Conservation (phyloP, 2,797 vertebrate genomes). For the Pseudochaenichthys georgianus region DNA sequence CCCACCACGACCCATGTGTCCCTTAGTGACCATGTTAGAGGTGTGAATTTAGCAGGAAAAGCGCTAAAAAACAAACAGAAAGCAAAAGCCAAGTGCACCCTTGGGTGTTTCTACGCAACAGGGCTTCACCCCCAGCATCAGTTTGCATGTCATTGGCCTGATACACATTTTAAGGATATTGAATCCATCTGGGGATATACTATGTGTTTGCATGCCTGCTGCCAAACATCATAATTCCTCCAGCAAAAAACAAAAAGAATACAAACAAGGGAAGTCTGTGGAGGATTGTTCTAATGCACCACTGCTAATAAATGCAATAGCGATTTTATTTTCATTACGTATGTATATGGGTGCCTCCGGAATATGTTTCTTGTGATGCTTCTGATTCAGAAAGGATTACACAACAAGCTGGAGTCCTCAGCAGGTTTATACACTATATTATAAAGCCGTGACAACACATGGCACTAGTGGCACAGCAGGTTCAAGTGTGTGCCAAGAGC, state of each 20-base stretch:
- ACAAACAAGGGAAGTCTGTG: constrained; percentile 36
- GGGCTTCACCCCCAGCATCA: constrained; percentile 26
- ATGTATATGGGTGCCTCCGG: constrained; percentile 9
- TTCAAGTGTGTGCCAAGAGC: constrained; percentile 11
- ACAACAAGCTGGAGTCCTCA: constrained; percentile 13
- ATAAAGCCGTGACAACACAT: constrained; percentile 28
- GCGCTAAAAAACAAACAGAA: background rate
- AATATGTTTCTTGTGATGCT: constrained; percentile 25
- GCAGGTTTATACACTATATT: constrained; percentile 46
- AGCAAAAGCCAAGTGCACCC: constrained; percentile 2
- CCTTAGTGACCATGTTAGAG: background rate
- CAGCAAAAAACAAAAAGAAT: constrained; percentile 30
- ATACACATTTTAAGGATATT: constrained; percentile 29
- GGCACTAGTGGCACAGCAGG: constrained; percentile 26
- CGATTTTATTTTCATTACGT: constrained; percentile 33
- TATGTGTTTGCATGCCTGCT: constrained; percentile 32
- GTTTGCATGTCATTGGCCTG: constrained; percentile 30
- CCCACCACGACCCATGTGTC: background rate
- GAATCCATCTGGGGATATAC: constrained; percentile 28
- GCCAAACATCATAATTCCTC: constrained; percentile 67
- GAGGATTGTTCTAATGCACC: constrained; percentile 59
- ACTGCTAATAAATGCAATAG: constrained; percentile 38
- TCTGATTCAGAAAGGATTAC: constrained; percentile 45
- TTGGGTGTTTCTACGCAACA: constrained; percentile 8
- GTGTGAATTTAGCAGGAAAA: background rate